Percentiles rank a stretch among this genome's conserved stretches.
Conservation (phyloP, 2,797 vertebrate species). For the Notolepis coatsorum region DNA sequence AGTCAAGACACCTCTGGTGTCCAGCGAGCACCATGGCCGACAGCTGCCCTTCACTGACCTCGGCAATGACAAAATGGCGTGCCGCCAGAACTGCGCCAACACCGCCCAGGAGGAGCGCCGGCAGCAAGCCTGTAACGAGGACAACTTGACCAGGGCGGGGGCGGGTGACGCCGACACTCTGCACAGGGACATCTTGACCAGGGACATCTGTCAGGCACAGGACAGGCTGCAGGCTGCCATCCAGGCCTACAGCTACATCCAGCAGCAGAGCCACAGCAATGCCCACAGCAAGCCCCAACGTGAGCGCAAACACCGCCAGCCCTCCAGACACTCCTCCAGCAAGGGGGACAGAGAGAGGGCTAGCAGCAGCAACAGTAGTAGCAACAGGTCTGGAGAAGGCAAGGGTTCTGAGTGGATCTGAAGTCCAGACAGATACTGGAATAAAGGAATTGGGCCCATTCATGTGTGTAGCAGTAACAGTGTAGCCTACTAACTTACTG, state of each 20-base stretch:
- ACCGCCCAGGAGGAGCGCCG: slow-evolving; percentile 87
- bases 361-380: slow-evolving; percentile 81
- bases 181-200: slow-evolving; percentile 83
- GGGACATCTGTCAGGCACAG: slow-evolving; percentile 82
- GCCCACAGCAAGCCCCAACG: slow-evolving; percentile 76
- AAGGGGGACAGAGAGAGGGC: slow-evolving; percentile 50
- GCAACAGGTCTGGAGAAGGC: slow-evolving; percentile 87
- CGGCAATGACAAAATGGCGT: slow-evolving; percentile 86
- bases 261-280: slow-evolving; percentile 58
- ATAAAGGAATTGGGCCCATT: no score
- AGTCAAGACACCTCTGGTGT: slow-evolving; percentile 77
- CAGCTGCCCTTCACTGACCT: slow-evolving; percentile 87
- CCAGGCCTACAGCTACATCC: slow-evolving; percentile 72
- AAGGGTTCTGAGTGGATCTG: slow-evolving; percentile 95
- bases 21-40: slow-evolving; percentile 61
- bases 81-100: slow-evolving; percentile 92
- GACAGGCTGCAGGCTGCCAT: no score
- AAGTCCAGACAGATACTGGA: no score
- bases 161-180: slow-evolving; percentile 63
- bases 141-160: slow-evolving; percentile 75
- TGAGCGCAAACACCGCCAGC: slow-evolving; percentile 76
- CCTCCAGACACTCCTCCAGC: slow-evolving; percentile 51
- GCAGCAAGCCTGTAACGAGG: slow-evolving; percentile 85
- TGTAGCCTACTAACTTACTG: no score
- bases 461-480: no score